Evolutionary conservation across 2,797 vertebrate genomes (phyloP).

Genomic region (Sitta carolinensis): DNA sequence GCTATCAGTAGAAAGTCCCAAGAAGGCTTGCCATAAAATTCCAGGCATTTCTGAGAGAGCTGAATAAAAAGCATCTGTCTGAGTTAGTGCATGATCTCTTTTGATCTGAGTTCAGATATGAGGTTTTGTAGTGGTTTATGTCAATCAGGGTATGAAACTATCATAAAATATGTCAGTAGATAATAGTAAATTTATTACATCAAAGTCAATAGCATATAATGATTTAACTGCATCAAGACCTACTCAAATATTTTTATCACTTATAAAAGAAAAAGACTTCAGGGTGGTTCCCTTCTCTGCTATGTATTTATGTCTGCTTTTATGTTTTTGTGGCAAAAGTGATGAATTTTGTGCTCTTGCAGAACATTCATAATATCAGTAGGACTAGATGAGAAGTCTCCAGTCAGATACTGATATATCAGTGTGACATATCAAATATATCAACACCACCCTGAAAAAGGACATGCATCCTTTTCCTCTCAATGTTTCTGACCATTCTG

Average conservation of each 20-base stretch:
- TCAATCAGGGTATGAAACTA: background rate
- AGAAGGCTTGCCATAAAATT: conserved; percentile 35
- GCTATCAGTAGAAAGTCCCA: background rate
- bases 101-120: conserved; percentile 49
- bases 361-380: background rate
- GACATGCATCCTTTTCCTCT: background rate
- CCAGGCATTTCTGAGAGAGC: conserved; percentile 39
- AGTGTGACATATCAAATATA: background rate
- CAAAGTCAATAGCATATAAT: conserved; percentile 3
- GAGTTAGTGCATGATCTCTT: conserved; percentile 1
- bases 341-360: background rate
- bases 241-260: conserved; percentile 24
- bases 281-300: background rate
- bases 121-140: conserved; percentile 27
- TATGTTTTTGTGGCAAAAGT: background rate
- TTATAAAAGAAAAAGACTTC: background rate
- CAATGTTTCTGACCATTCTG: background rate
- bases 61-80: conserved; percentile 44
- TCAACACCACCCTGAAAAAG: background rate
- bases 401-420: background rate
- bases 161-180: conserved; percentile 23
- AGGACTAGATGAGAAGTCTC: background rate
- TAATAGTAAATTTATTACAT: background rate
- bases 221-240: background rate
- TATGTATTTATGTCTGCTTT: conserved; percentile 10